These are phyloP conservation scores for Heliconius charithonia DNA, from an alignment of 2,888 invertebrate genomes.

Conservation along the genomic window DNA sequence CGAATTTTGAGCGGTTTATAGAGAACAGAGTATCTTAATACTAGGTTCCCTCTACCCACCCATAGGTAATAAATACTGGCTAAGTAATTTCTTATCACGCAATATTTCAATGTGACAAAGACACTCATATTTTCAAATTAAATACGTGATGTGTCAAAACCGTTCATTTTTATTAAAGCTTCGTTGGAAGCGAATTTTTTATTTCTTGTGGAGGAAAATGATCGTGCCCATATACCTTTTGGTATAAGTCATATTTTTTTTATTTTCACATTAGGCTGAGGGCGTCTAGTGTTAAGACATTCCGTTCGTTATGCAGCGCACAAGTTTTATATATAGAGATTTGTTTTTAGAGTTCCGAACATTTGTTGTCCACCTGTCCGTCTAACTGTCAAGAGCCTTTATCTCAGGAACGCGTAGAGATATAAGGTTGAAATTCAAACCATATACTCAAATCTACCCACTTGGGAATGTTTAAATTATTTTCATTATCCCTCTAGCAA, in stretches of 20 bases:
- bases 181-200: constrained; percentile 4
- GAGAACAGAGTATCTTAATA: background rate
- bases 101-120: constrained; percentile 28
- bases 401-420: no score
- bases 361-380: no score
- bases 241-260: background rate
- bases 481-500: background rate
- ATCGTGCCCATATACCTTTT: background rate
- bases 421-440: no score
- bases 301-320: no score
- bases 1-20: background rate
- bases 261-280: background rate
- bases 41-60: background rate
- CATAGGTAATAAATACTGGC: background rate
- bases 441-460: background rate
- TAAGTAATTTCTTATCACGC: background rate
- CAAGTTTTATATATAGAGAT: no score
- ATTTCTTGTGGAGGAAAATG: background rate
- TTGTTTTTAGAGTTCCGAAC: no score
- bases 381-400: no score
- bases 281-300: background rate
- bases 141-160: constrained; percentile 36
- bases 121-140: constrained; percentile 32
- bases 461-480: background rate
- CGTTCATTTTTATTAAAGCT: constrained; percentile 35